Conservation (phyloP, 2,113 vertebrate genomes). For the Nothocercus julius region DNA sequence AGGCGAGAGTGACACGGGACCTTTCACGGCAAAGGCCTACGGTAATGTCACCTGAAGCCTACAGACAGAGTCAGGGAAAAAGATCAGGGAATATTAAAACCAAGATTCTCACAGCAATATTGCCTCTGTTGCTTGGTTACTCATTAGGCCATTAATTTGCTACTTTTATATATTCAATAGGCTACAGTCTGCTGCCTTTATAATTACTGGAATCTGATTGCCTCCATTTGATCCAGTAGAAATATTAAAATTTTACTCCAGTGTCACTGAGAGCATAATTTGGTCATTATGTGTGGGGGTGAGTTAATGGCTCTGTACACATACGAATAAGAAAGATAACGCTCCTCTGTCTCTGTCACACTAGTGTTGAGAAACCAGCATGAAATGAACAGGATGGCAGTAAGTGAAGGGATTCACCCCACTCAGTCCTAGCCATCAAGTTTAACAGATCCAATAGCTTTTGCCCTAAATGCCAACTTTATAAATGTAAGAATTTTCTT, state of each 20-base stretch:
- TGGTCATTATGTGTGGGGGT: neutral
- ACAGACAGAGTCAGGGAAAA: neutral
- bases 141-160: constrained; percentile 18
- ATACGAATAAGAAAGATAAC: neutral
- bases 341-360: neutral
- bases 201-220: neutral
- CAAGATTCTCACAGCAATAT: neutral
- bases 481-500: neutral
- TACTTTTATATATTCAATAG: neutral
- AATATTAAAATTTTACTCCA: neutral
- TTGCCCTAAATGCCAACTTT: neutral
- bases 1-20: neutral
- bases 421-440: neutral
- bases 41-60: neutral
- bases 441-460: neutral
- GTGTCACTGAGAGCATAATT: neutral
- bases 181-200: neutral
- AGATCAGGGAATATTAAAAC: neutral
- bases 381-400: neutral
- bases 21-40: neutral
- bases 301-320: neutral
- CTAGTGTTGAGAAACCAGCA: neutral
- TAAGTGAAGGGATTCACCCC: neutral
- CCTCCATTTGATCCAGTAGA: neutral
- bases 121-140: constrained; percentile 41